phyloP scores from a whole-genome alignment of 2,113 vertebrate genomes.

The Hyperoodon ampullatus region DNA sequence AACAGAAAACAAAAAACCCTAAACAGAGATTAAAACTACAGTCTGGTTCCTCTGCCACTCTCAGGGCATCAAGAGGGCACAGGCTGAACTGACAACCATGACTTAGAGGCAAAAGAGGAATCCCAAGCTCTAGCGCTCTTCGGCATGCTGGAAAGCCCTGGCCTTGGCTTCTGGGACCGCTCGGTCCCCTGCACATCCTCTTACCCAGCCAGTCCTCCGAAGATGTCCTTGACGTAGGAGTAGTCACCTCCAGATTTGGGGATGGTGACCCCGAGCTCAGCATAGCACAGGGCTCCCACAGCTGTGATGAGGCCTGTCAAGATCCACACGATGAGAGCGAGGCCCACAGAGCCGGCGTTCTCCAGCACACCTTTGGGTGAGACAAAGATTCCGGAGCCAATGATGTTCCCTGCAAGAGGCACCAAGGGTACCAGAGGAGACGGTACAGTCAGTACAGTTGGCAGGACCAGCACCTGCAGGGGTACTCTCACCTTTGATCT shows the following conservation, averaged over 20 bases:
- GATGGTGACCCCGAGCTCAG: slow-evolving; percentile 95
- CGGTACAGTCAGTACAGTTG: background rate
- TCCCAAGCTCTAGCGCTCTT: background rate
- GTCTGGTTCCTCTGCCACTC: background rate
- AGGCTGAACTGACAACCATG: background rate
- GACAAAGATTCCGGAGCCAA: slow-evolving; percentile 95
- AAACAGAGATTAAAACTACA: background rate
- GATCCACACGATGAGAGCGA: slow-evolving; percentile 94
- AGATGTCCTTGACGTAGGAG: slow-evolving; percentile 96
- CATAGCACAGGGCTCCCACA: slow-evolving; percentile 94
- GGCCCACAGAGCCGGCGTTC: slow-evolving; percentile 93
- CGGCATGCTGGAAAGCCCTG: background rate
- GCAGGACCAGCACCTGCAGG: background rate
- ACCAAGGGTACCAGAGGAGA: background rate
- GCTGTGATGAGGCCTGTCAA: slow-evolving; percentile 93
- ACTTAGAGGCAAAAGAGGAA: background rate
- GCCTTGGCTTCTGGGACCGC: background rate
- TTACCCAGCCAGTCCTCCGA: slow-evolving; percentile 95
- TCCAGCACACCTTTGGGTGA: slow-evolving; percentile 95
- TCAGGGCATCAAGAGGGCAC: background rate
- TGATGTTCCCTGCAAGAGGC: slow-evolving; percentile 91
- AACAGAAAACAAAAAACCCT: background rate
- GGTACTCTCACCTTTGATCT: background rate
- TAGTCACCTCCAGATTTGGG: slow-evolving; percentile 96
- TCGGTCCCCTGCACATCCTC: slow-evolving; percentile 16